phyloP scores from a whole-genome alignment of 2,113 vertebrate species.

The Phoxinus phoxinus region DNA sequence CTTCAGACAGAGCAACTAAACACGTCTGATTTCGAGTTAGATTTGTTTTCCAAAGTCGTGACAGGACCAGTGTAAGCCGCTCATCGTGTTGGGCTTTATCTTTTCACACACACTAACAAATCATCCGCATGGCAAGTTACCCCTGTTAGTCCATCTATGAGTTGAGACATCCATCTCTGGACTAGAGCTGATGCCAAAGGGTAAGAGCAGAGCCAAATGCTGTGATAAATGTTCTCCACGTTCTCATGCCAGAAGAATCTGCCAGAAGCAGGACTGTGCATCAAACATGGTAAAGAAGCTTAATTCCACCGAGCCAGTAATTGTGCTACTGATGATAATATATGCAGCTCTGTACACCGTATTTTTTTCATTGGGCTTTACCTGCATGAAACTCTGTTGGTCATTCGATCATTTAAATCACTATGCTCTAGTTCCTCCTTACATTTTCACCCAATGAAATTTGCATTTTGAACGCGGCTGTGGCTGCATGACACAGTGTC shows the following conservation, averaged over 20 bases:
- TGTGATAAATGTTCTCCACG: slow-evolving; percentile 15
- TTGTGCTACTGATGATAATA: slow-evolving; percentile 4
- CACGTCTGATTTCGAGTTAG: neutral
- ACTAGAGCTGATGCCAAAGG: slow-evolving; percentile 12
- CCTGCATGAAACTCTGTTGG: neutral
- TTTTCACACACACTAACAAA: slow-evolving; percentile 32
- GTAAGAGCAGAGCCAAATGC: slow-evolving; percentile 29
- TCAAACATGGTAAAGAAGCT: neutral
- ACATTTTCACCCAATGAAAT: neutral
- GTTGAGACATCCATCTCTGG: slow-evolving; percentile 38
- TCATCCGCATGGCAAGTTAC: slow-evolving; percentile 1
- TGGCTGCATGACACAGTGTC: neutral
- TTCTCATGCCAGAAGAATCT: neutral
- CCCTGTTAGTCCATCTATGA: slow-evolving; percentile 21
- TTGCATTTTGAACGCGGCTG: neutral
- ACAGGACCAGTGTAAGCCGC: slow-evolving; percentile 17
- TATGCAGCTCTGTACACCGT: neutral
- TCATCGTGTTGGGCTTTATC: neutral
- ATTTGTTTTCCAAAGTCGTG: neutral
- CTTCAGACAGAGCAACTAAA: neutral
- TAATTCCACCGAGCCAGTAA: neutral
- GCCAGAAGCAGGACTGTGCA: slow-evolving; percentile 15
- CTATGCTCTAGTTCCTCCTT: neutral
- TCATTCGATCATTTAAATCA: neutral
- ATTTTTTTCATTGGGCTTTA: neutral